These are phyloP conservation scores for Eupleurogrammus muticus DNA, from an alignment of 2,797 vertebrate species.

Conservation along the genomic window DNA sequence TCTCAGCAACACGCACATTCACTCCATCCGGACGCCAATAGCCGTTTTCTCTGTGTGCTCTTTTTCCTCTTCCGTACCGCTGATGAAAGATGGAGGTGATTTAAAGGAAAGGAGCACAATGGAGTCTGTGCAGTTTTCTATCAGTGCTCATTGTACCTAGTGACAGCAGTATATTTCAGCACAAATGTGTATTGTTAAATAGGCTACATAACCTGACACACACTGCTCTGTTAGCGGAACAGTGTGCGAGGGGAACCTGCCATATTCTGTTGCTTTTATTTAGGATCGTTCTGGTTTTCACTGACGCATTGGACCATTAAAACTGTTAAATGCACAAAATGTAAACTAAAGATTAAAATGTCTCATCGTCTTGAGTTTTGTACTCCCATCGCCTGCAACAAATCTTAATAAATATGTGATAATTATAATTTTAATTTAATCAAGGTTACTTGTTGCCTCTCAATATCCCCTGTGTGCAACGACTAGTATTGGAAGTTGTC, in stretches of 20 bases:
- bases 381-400: no score
- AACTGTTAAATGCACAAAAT: not conserved
- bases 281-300: conserved; percentile 31
- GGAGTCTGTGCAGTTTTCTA: conserved; percentile 53
- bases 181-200: conserved; percentile 46
- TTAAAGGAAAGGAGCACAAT: conserved; percentile 69
- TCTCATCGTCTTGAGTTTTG: no score
- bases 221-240: conserved; percentile 39
- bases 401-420: no score
- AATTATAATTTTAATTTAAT: no score
- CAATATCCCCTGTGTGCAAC: no score
- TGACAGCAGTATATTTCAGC: conserved; percentile 50
- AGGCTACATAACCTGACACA: conserved; percentile 38
- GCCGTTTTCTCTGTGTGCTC: conserved; percentile 32
- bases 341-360: no score
- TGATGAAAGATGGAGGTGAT: conserved; percentile 75
- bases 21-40: conserved; percentile 51
- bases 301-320: conserved; percentile 7
- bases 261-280: conserved; percentile 6
- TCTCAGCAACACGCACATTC: conserved; percentile 34
- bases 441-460: no score
- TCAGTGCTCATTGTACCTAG: conserved; percentile 55
- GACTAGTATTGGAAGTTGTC: no score
- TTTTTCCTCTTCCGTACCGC: conserved; percentile 43
- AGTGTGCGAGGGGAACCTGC: conserved; percentile 11